Evolutionary conservation across 2,888 invertebrate genomes (phyloP).

Genomic region (Epirrita christyi): DNA sequence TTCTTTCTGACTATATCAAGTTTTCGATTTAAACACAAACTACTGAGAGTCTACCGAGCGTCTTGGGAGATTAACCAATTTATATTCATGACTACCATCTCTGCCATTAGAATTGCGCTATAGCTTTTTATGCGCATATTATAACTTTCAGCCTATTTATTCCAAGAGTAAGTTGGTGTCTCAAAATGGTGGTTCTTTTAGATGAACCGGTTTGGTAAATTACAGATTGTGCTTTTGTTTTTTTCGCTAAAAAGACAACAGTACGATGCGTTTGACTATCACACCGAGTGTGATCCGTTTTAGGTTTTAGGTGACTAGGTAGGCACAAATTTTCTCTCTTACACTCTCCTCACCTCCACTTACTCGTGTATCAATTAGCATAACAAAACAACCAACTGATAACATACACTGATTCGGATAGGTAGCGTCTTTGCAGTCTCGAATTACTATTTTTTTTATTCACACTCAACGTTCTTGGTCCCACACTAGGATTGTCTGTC

Average conservation of each 20-base stretch:
- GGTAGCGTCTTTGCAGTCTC: too few species aligned
- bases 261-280: background rate
- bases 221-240: too few species aligned
- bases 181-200: background rate
- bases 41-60: conserved; percentile 14
- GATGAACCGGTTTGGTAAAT: background rate
- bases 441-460: too few species aligned
- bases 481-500: too few species aligned
- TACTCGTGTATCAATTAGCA: too few species aligned
- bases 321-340: too few species aligned
- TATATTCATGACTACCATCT: conserved; percentile 48
- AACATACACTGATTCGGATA: too few species aligned
- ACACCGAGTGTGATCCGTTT: too few species aligned
- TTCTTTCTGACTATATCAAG: conserved; percentile 10
- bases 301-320: too few species aligned
- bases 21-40: conserved; percentile 17
- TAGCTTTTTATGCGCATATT: conserved; percentile 14
- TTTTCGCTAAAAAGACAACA: background rate
- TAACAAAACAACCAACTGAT: too few species aligned
- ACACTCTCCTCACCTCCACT: too few species aligned
- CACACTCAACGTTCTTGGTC: too few species aligned
- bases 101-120: conserved; percentile 14
- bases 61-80: conserved; percentile 46
- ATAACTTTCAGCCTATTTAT: conserved; percentile 6
- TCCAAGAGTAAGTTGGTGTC: background rate